Evolutionary conservation across 2,888 invertebrate genomes (phyloP).

Genomic region (Plebejus argus): DNA sequence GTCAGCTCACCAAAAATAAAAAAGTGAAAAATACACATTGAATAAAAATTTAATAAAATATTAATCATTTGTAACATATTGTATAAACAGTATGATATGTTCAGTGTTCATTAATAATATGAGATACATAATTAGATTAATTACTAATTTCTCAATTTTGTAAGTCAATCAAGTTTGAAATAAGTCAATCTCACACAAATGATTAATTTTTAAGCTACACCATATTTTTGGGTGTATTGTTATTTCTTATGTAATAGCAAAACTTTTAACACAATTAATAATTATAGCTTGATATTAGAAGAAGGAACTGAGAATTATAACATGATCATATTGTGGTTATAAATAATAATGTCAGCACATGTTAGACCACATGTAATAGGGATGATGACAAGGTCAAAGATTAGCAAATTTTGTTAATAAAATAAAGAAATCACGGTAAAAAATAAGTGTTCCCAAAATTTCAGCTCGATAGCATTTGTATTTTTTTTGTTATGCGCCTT

Average conservation of each 20-base stretch:
- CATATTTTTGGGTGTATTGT: neutral
- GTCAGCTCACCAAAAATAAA: neutral
- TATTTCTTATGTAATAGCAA: neutral
- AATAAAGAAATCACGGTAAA: too few relatives aligned
- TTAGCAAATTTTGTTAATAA: too few relatives aligned
- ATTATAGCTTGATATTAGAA: neutral
- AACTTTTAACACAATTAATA: neutral
- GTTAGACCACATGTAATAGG: too few relatives aligned
- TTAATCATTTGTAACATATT: conserved; percentile 20
- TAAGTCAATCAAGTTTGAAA: neutral
- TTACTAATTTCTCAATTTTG: neutral
- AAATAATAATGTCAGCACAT: too few relatives aligned
- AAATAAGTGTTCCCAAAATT: too few relatives aligned
- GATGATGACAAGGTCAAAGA: too few relatives aligned
- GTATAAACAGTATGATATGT: conserved; percentile 22
- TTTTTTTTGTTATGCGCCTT: too few relatives aligned
- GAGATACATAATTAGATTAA: neutral
- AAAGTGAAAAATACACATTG: neutral
- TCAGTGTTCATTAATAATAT: conserved; percentile 8
- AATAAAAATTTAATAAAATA: conserved; percentile 31
- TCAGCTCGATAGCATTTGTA: too few relatives aligned
- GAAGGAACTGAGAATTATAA: neutral
- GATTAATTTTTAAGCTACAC: neutral
- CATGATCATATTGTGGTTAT: neutral
- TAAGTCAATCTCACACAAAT: neutral